Evolutionary conservation across 2,797 vertebrate genomes (phyloP), one percentile per base, ranked within the genome.

Genomic region (Semaprochilodus insignis): DNA sequence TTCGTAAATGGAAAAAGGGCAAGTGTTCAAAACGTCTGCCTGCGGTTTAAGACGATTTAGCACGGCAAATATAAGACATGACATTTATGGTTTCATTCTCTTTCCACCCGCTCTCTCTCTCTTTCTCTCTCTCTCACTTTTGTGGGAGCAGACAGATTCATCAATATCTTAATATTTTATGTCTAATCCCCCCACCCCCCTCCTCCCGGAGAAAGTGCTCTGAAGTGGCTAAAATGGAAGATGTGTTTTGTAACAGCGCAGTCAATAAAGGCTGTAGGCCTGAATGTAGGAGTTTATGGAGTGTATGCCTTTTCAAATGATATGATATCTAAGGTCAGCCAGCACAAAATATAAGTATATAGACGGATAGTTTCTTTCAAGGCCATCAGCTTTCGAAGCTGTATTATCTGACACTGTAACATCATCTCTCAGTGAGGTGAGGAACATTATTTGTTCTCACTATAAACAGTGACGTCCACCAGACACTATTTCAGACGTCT

Each of bases 121-220:
- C 27, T 54, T 4, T 73, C 44, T 48, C 27, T 54, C 23, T 0
- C 25, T 73, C 44, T 48, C 70, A 6, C 69, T 27, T 25, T 17
- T 11, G 23, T 10, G 70, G 72, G 3, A 15, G 72, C 72, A 57
- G 72, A 57, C 51, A 57, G 72, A 74, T 72, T 54, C 23, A 57
- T 74, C 72, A 34, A 57, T 74, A 74, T 36, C 72, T 74, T 34
- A 57, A 55, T 74, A 74, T 74, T 74, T 74, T 34, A 74, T 57
- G 54, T 36, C 8, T 57, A 57, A 57, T 74, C 71, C 69, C 34
- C 66, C 48, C 23, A 57, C 71, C 69, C 34, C 66, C 48, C 23
- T 31, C 31, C 31, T 31, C 31, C 23, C 4, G 25, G 34, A 69
- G 54, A 34, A 74, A 57, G n/a, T n/a, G 44, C 51, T 74, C 72